Percentiles rank a stretch among this genome's conserved stretches.
Conservation (phyloP, 2,113 vertebrate species). For the Podilymbus podiceps region DNA sequence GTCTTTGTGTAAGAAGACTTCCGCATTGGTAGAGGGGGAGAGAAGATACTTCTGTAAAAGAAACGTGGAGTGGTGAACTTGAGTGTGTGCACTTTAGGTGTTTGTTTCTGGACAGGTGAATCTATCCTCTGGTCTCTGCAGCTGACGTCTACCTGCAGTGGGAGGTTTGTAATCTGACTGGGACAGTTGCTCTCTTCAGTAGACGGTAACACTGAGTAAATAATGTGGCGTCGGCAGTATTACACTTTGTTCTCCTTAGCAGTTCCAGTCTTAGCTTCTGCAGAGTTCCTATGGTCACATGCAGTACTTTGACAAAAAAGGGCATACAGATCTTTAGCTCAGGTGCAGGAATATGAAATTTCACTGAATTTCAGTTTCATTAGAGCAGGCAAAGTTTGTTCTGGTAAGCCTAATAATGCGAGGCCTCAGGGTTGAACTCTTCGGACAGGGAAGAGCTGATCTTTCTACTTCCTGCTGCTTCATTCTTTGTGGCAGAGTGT, state of each 20-base stretch:
- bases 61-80: neutral
- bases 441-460: neutral
- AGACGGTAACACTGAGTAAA: neutral
- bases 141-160: neutral
- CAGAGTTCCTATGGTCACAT: fast-evolving
- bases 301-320: neutral
- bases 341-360: neutral
- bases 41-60: neutral
- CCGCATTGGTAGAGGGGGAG: fast-evolving
- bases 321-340: neutral
- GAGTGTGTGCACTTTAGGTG: neutral
- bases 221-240: neutral
- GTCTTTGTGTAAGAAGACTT: neutral
- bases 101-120: neutral
- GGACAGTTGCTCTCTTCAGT: neutral
- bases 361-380: neutral
- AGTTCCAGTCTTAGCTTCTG: neutral
- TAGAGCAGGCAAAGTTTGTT: neutral
- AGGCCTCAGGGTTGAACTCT: neutral
- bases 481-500: neutral
- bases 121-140: neutral
- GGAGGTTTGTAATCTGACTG: neutral
- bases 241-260: neutral
- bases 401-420: neutral
- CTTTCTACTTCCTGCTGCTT: neutral